Base-by-base conservation (phyloP, 2,797 vertebrate species). In the Acanthornis magna region DNA sequence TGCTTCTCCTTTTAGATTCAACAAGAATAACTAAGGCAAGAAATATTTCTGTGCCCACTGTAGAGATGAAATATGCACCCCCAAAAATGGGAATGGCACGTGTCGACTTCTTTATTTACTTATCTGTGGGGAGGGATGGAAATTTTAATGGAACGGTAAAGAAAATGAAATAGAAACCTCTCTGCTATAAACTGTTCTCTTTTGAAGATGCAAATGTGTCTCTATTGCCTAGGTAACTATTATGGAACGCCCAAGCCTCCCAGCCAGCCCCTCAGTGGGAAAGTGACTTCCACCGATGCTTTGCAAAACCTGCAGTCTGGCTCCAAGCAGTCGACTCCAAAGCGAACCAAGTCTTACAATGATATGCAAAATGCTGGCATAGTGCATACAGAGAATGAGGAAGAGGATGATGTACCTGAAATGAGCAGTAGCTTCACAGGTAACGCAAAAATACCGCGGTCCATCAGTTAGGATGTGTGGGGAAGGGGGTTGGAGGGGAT, bases 351-450 rank as follows among this genome's bases (percentile, higher is more conserved):
- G 98, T 99, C 99, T 97, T 99, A 99, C 98, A 99, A 99, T 99
- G 99, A 99, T 98, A 99, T 99, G 99, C 99, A 99, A 98, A 99
- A 99, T 99, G 99, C 99, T 98, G 99, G 98, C 98, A 98, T 99
- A 99, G 99, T 97, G 97, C 98, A 98, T 78, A 96, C 98, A 50
- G 99, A 99, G 96, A 98, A 98, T 97, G 99, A 99, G 97, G 99
- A 99, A 97, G 99, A 99, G 95, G 99, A 99, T 95, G 99, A 99
- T 89, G 98, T 98, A 97, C 99, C 98, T 98, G 99, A 99, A 98
- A 99, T 99, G 99, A 99, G 98, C 98, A 99, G 98, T 97, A 99
- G 99, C 97, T 99, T 99, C 97, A 99, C 99, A 99, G 99, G 99
- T 99, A 98, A 89, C 86, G 48, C 12, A 14, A 34, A 74, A 43